Conservation (phyloP, 2,797 vertebrate species). For the Trachops cirrhosus region DNA sequence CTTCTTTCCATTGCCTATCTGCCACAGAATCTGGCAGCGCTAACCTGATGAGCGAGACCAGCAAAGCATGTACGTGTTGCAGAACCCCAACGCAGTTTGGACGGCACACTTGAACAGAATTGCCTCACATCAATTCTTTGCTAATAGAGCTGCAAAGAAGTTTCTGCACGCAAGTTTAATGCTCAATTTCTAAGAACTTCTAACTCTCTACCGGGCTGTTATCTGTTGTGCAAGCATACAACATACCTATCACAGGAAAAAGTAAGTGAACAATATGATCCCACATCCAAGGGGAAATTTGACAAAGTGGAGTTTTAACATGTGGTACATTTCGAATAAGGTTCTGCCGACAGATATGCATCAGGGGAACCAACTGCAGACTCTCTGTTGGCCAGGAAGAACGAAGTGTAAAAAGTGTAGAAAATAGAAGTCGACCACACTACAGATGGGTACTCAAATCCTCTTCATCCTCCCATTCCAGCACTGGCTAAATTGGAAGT, state of each 20-base stretch:
- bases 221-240: background rate
- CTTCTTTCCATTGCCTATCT: constrained; percentile 47
- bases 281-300: background rate
- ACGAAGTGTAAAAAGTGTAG: background rate
- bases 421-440: background rate
- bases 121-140: background rate
- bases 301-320: background rate
- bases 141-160: background rate
- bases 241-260: background rate
- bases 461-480: background rate
- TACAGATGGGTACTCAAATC: background rate
- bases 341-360: background rate
- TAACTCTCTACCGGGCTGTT: background rate
- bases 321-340: background rate
- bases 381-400: background rate
- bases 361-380: background rate
- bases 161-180: background rate
- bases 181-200: background rate
- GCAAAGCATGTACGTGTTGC: background rate
- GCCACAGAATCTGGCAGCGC: background rate
- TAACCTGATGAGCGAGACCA: background rate
- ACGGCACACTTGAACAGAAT: background rate
- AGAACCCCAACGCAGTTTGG: background rate
- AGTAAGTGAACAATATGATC: background rate
- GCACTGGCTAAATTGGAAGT: background rate